Base-by-base conservation (phyloP, 2,888 invertebrate genomes). In the Cosmopolites sordidus region DNA sequence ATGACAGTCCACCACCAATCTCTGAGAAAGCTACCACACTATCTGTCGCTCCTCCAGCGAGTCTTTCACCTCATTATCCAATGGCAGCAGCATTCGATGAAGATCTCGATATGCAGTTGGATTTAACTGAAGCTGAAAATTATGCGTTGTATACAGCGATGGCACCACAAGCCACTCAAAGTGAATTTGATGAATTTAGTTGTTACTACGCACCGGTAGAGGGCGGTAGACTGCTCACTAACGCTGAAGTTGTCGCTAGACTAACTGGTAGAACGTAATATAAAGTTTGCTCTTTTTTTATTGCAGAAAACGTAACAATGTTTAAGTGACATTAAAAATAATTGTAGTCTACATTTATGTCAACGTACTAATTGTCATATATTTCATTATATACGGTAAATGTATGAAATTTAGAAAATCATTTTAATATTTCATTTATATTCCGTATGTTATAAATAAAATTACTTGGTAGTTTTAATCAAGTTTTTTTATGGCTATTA, bases 161-260 rank as follows among this genome's bases (percentile, higher is more conserved):
- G 69, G 90, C 92, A 9, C 92, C 92, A 1, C 87, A 85, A 68
- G 92, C 92, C 15, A 91, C 91, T 0, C 85, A 80, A 17, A 92
- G 91, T 8, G 92, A 92, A 71, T 92, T 92, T 68, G 92, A 92
- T 61, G 92, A 92, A 64, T 84, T 85, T 67, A 90, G 90, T 40
- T 89, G 87, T 71, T 91, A 90, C 69, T 92, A 92, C 69, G 87
- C 90, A 29, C 86, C 89, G 8, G 83, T 92, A 3, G 91, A 92
- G 70, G 88, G 83, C 46, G 84, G 83, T 44, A 86, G 86, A 70
- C 84, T 86, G 63, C 77, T 83, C 72, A 67, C 67, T 1, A 66
- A 64, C 18, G 57, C 64, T 1, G 69, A 70, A 40, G 62, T 69
- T 40, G 53, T 64, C 37, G 60, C 66, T 11, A 61, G 64, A 48